phyloP scores from a whole-genome alignment of 2,113 vertebrate species.

The Paracanthobrama guichenoti region DNA sequence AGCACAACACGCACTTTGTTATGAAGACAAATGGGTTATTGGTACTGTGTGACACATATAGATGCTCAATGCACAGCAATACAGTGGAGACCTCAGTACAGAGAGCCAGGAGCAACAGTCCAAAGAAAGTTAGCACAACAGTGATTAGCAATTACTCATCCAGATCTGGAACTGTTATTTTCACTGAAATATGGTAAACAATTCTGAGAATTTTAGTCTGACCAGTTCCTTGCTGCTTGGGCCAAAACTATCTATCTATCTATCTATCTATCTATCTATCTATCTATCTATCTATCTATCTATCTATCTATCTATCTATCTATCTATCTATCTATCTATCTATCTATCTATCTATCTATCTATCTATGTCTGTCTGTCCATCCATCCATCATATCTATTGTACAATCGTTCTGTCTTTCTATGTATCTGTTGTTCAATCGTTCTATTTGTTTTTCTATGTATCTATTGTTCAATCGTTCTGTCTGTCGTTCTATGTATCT shows the following conservation, averaged over 20 bases:
- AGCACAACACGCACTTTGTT: constrained; percentile 47
- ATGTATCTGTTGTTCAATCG: no score
- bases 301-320: no score
- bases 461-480: no score
- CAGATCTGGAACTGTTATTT: constrained; percentile 3
- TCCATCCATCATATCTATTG: no score
- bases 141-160: neutral
- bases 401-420: no score
- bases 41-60: constrained; percentile 47
- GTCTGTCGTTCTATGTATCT: no score
- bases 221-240: neutral
- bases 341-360: no score
- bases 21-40: constrained; percentile 61
- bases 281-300: no score
- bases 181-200: constrained; percentile 15
- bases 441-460: no score
- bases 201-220: constrained; percentile 8
- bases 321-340: no score
- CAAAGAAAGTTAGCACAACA: neutral
- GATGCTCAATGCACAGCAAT: constrained; percentile 19
- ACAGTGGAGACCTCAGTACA: neutral
- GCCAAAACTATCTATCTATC: neutral
- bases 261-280: no score
- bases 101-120: neutral
- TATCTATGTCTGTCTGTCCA: no score